Base-by-base conservation (phyloP, 1,140 invertebrate genomes). In the Thaumetopoea pityocampa region DNA sequence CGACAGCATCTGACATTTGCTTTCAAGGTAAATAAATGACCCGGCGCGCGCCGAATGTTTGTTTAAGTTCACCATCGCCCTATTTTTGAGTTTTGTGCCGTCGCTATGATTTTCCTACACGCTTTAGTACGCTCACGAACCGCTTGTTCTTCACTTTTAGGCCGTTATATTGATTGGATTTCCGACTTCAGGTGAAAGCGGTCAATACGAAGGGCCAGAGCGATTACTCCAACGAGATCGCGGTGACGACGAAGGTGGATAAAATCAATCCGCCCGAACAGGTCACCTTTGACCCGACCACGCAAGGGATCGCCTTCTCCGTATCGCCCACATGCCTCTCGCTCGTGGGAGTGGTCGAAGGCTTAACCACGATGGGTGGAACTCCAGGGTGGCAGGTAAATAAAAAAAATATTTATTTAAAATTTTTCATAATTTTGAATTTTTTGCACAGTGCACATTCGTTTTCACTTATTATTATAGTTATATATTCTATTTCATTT, bases 181-280 rank as follows among this genome's bases (percentile, higher is more conserved):
- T 41, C 12, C 3, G 32, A 22, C 19, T 57, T 29, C 62, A 91
- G 89, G 90, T 96, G 10, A 94, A 94, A 84, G 94, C 94, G 0
- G 88, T 93, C 38, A 97, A 96, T 63, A 91, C 92, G 0, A 94
- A 94, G 69, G 94, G 93, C 5, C 89, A 90, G 29, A 95, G 94
- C 14, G 92, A 94, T 38, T 95, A 92, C 65, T 96, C 95, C 0
- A 92, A 94, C 40, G 93, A 95, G 67, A 89, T 94, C 1, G 85
- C 88, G 5, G 90, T 90, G 3, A 91, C 90, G 0, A 96, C 94
- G 0, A 90, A 92, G 36, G 92, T 96, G 1, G 93, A 96, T 44
- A 89, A 92, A 50, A 96, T 97, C 10, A 92, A 94, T 1, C 82
- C 91, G 0, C 93, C 95, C 0, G 85, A 94, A 40, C 88, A 92